Conservation (phyloP, 2,888 invertebrate genomes). For the Erpobdella octoculata region DNA sequence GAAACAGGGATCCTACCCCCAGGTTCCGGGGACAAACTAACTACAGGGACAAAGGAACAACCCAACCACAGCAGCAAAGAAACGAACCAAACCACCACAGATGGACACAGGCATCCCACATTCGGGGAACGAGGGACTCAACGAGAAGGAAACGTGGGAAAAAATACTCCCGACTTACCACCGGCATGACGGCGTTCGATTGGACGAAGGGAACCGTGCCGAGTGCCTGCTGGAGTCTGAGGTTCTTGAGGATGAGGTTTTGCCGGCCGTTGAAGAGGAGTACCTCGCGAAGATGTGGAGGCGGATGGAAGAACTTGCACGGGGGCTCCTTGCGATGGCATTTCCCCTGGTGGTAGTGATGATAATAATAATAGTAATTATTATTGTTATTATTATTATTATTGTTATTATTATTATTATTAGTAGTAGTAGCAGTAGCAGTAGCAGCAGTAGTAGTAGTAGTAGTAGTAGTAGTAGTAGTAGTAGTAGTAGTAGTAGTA, state of each 20-base stretch:
- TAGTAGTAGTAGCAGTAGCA: too few species aligned
- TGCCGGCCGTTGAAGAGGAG: conserved; percentile 18
- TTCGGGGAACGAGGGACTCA: too few species aligned
- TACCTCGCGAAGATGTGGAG: conserved; percentile 16
- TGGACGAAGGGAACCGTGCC: background rate
- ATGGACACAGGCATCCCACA: too few species aligned
- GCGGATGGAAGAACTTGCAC: conserved; percentile 19
- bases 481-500: conserved; percentile 21
- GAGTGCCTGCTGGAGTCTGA: conserved; percentile 6
- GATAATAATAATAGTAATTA: conserved; percentile 8
- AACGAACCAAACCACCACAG: too few species aligned
- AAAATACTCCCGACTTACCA: background rate
- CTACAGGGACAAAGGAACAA: too few species aligned
- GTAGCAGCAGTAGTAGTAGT: conserved; percentile 4
- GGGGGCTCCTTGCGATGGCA: conserved; percentile 18
- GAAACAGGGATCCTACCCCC: too few species aligned
- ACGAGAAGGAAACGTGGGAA: too few species aligned
- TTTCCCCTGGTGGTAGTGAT: conserved; percentile 10
- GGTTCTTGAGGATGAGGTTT: conserved; percentile 18
- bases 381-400: conserved; percentile 11
- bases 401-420: too few species aligned
- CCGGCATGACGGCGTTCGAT: background rate
- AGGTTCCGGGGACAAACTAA: too few species aligned
- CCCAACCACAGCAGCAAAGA: too few species aligned
- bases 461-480: conserved; percentile 9